Conservation (phyloP, 2,888 invertebrate genomes). For the Xestia xanthographa region DNA sequence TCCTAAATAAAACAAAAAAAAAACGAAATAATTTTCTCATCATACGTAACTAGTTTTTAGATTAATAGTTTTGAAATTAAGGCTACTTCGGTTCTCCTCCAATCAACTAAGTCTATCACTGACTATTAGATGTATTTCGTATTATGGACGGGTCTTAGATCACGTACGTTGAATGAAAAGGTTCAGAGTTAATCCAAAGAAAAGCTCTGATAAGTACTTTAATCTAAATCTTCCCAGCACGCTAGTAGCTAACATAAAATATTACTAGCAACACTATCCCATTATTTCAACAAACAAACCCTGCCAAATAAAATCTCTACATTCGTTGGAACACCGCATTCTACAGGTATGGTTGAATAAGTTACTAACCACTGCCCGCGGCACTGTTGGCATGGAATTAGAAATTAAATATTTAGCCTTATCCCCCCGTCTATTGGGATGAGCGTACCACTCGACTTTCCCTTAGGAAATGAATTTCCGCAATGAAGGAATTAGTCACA, state of each 20-base stretch:
- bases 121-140: neutral
- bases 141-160: neutral
- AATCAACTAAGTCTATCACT: neutral
- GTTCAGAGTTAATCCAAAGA: neutral
- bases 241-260: neutral
- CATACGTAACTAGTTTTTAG: neutral
- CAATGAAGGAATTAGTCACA: slow-evolving; percentile 34
- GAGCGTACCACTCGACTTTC: slow-evolving; percentile 16
- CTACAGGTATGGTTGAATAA: slow-evolving; percentile 40
- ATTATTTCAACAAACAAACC: slow-evolving; percentile 18
- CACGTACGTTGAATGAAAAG: neutral
- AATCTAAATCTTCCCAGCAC: neutral
- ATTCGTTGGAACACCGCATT: slow-evolving; percentile 9
- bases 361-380: slow-evolving; percentile 43
- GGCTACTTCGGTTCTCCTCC: neutral
- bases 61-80: neutral
- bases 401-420: slow-evolving; percentile 59
- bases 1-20: too few species aligned
- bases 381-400: slow-evolving; percentile 46
- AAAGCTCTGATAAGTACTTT: neutral
- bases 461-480: slow-evolving; percentile 50
- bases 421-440: slow-evolving; percentile 13
- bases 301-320: slow-evolving; percentile 9
- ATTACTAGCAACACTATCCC: neutral
- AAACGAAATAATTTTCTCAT: too few species aligned